These are phyloP conservation scores for Uria aalge DNA, from an alignment of 2,113 vertebrate genomes.

Conservation along the genomic window DNA sequence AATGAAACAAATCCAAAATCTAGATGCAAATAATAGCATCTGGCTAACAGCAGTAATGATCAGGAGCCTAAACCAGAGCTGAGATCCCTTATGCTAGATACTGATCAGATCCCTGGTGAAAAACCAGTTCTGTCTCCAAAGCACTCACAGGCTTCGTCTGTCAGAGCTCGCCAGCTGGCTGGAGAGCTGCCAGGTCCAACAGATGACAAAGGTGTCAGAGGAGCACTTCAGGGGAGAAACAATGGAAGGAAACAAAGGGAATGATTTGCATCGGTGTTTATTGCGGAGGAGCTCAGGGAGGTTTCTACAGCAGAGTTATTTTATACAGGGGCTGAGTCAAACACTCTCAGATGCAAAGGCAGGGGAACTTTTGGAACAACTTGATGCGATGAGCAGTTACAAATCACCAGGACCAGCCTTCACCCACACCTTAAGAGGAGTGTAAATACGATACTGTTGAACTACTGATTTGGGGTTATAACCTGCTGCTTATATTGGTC, in stretches of 20 bases:
- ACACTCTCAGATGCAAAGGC: neutral
- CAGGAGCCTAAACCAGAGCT: neutral
- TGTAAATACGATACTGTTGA: neutral
- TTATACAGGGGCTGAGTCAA: neutral
- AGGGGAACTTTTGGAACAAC: neutral
- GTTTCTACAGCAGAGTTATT: neutral
- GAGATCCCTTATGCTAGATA: neutral
- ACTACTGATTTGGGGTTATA: neutral
- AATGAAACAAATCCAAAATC: neutral
- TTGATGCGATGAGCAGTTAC: neutral
- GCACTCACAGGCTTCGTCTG: neutral
- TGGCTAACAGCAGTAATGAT: neutral
- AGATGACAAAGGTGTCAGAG: neutral
- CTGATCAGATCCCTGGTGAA: accelerated
- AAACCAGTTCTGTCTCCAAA: neutral
- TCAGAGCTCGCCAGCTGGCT: neutral
- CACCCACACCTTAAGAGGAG: neutral
- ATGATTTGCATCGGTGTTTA: neutral
- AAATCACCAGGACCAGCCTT: neutral
- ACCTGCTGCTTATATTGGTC: neutral
- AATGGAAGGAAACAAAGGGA: neutral
- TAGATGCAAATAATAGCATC: neutral
- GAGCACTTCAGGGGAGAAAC: neutral
- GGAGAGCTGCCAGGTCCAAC: neutral
- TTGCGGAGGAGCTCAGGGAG: neutral